Base-by-base conservation (phyloP, 2,888 invertebrate species). In the Philaethria dido region DNA sequence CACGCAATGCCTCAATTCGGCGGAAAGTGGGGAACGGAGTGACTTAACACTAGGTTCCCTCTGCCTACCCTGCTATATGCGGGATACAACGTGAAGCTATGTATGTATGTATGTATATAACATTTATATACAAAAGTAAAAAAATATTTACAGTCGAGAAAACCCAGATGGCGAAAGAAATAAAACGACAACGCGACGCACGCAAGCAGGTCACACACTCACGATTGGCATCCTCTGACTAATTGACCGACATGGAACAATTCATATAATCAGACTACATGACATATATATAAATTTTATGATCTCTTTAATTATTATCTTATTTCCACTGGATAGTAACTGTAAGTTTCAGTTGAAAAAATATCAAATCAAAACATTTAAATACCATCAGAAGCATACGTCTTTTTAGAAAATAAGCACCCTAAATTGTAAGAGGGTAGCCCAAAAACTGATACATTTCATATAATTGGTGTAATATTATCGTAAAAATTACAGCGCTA, bases 391-490 rank as follows among this genome's bases (percentile, higher is more conserved):
- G n/a, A n/a, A 55, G 14, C 29, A 39, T 20, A 20, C 20, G 9
- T 0, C 14, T 55, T 55, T 54, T 36, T 8, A 39, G 36, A 55
- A 44, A 59, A 36, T 18, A 39, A 25, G 42, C n/a, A 39, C 44
- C 50, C 29, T 50, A 60, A 50, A 33, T 60, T 25, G 50, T 65
- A 16, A 47, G 45, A 60, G 62, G 44, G 48, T 60, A 50, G 48
- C 42, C 47, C 50, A 59, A 59, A 65, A 65, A 65, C 64, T 60
- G 64, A 65, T 65, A 72, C 60, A 63, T 72, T 67, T 63, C 61
- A 78, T 77, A 79, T 85, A 85, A 86, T 85, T 83, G 81, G 76
- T 78, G 80, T 85, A 79, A 82, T 83, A 83, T 80, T 80, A 83
- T 83, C 82, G 80, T 84, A 82, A 84, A 86, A 83, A 83, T 78